These are phyloP conservation scores for Ciona savignyi DNA, from an alignment of 23 tunicate species.

Conservation along the genomic window DNA sequence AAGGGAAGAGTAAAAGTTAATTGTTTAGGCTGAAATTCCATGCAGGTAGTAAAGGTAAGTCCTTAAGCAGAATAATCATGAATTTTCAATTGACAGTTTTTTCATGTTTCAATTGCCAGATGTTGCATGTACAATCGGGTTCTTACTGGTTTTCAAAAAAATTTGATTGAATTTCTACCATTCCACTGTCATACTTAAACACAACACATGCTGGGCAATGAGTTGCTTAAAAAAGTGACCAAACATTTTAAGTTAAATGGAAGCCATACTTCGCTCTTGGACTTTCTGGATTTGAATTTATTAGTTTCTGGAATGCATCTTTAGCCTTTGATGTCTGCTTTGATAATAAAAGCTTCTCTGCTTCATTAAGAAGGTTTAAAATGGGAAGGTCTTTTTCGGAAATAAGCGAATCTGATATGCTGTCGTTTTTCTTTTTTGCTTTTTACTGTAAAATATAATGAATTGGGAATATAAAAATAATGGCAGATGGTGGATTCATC, in stretches of 20 bases:
- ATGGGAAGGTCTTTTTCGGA: constrained; percentile 55
- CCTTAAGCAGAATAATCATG: too few species aligned
- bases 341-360: constrained; percentile 32
- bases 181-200: too few species aligned
- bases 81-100: too few species aligned
- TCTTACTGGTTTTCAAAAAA: too few species aligned
- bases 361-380: constrained; percentile 50
- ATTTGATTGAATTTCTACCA: too few species aligned
- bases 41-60: too few species aligned
- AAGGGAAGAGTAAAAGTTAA: background rate
- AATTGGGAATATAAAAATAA: too few species aligned
- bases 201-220: background rate
- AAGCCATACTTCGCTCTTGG: constrained; percentile 59
- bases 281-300: constrained; percentile 38
- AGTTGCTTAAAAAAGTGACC: background rate
- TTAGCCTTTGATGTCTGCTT: constrained; percentile 49
- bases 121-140: too few species aligned
- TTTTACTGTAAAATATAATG: too few species aligned
- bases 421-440: background rate
- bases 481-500: too few species aligned
- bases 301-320: constrained; percentile 36
- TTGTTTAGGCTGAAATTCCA: background rate
- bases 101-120: too few species aligned
- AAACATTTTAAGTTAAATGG: background rate
- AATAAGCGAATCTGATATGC: constrained; percentile 1